Evolutionary conservation across 2,888 invertebrate species (phyloP).

Genomic region (Tipula unca): DNA sequence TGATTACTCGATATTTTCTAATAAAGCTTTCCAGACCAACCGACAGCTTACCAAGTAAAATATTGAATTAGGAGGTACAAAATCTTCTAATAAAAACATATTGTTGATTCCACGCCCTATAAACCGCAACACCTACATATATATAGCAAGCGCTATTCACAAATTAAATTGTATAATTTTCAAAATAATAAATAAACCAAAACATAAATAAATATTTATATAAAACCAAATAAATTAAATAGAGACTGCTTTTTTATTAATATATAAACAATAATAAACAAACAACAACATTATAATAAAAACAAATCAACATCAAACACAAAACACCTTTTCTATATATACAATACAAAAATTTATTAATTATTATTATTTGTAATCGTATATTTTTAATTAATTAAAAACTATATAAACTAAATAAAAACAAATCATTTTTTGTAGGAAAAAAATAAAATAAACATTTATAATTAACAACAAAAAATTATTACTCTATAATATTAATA

Average conservation of each 20-base stretch:
- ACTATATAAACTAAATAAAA: slow-evolving; percentile 29
- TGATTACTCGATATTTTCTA: too few species aligned
- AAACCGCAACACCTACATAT: neutral
- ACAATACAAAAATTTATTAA: neutral
- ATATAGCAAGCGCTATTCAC: neutral
- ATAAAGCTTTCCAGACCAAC: too few species aligned
- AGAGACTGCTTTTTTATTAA: neutral
- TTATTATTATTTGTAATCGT: neutral
- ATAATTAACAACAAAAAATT: neutral
- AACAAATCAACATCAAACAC: neutral
- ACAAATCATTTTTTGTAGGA: slow-evolving; percentile 41
- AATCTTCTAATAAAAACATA: too few species aligned
- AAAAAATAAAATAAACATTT: neutral
- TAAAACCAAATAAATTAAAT: neutral
- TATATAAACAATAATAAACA: neutral
- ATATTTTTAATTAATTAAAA: neutral
- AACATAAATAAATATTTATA: neutral
- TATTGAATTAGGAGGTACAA: too few species aligned
- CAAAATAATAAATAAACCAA: neutral
- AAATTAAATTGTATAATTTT: neutral
- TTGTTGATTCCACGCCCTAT: too few species aligned
- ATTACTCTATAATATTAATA: neutral
- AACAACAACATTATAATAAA: neutral
- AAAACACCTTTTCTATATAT: neutral
- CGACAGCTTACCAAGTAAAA: too few species aligned